phyloP scores from a whole-genome alignment of 2,888 invertebrate genomes.

The Andrena bicolor region DNA sequence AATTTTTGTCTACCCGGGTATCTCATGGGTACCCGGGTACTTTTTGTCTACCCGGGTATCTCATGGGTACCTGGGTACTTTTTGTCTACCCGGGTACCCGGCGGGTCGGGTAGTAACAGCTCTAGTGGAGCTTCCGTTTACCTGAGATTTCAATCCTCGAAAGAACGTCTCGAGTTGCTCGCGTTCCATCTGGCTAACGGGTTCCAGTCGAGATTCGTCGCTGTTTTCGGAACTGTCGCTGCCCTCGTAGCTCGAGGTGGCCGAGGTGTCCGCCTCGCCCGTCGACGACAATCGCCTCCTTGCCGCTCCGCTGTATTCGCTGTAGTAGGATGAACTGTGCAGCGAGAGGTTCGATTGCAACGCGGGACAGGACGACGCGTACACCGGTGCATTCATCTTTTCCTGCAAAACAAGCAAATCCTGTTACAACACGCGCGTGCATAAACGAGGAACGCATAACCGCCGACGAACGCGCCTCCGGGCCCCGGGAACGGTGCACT shows the following conservation, averaged over 20 bases:
- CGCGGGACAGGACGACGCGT: conserved; percentile 79
- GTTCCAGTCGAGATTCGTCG: conserved; percentile 85
- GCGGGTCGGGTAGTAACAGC: too few species aligned
- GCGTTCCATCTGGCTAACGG: conserved; percentile 88
- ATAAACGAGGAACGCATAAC: too few species aligned
- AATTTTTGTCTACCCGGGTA: too few species aligned
- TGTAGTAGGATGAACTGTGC: conserved; percentile 81
- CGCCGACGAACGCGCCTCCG: too few species aligned
- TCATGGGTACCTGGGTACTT: too few species aligned
- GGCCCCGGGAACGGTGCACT: too few species aligned
- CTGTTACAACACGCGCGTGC: not conserved
- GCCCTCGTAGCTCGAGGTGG: conserved; percentile 86
- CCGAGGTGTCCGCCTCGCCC: conserved; percentile 86
- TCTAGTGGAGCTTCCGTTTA: conserved; percentile 68
- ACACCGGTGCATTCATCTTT: conserved; percentile 78
- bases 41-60: too few species aligned
- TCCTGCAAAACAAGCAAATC: conserved; percentile 41
- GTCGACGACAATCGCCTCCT: conserved; percentile 88
- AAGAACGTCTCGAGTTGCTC: conserved; percentile 91
- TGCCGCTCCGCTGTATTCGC: conserved; percentile 78
- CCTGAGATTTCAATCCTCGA: conserved; percentile 91
- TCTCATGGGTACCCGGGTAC: too few species aligned
- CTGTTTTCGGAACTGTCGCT: conserved; percentile 86
- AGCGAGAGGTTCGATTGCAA: conserved; percentile 79
- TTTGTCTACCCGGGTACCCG: too few species aligned